Evolutionary conservation across 2,888 invertebrate genomes (phyloP), one percentile per base, ranked within the genome.

Genomic region (Siphlonurus alternatus): DNA sequence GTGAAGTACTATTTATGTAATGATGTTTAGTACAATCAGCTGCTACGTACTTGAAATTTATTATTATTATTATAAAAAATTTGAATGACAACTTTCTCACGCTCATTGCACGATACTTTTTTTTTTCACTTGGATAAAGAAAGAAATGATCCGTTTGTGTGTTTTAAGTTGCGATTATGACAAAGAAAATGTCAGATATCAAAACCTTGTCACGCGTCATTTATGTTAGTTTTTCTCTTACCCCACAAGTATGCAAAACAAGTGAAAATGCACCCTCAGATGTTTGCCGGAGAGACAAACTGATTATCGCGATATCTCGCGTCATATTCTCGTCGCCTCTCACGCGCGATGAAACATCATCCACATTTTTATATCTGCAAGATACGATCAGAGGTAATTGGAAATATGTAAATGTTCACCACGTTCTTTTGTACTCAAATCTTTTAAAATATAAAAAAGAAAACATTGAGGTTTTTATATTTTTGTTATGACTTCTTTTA

Each of bases 361-460:
- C n/a, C 38, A 38, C 38, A 38, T 56, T 56, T 56, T 56, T 56
- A 56, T 56, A 20, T 56, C 22, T 20, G 20, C 56, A 7, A 20
- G 56, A 56, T 56, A 56, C n/a, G 15, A 56, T 56, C 56, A 56
- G 56, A 56, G 56, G 56, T 56, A 56, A 56, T 56, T 56, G 56
- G 56, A 56, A 56, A 56, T 56, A 56, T 56, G 56, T 56, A 56
- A 56, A 56, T 56, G 56, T 20, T 56, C 53, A n/a, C n/a, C n/a
- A n/a, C n/a, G n/a, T n/a, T n/a, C n/a, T 38, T 38, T 15, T 38
- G 5, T 38, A 10, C 7, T 38, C 38, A 38, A 38, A 38, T 38
- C 7, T 38, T 38, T 38, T 38, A 38, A 38, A 38, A 38, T 10
- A 38, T 10, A 38, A 38, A 38, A 38, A 38, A 38, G 15, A 38